Evolutionary conservation across 2,113 vertebrate species (phyloP).

Genomic region (Hippolais icterina): DNA sequence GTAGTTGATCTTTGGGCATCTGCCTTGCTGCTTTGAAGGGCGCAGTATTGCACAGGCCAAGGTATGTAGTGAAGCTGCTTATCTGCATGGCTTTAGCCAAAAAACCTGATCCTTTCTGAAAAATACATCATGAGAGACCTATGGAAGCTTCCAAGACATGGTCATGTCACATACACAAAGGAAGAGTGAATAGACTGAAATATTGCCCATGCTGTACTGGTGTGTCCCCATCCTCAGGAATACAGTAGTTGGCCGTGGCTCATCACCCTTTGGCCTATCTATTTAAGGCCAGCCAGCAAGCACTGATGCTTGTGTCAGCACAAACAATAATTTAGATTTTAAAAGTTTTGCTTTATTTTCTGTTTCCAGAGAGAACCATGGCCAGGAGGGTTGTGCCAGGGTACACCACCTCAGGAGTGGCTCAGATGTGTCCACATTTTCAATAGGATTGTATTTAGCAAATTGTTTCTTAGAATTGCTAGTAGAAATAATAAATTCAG

Average conservation of each 20-base stretch:
- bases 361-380: not conserved
- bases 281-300: not conserved
- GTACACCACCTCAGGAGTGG: not conserved
- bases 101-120: not conserved
- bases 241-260: not conserved
- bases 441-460: not conserved
- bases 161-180: not conserved
- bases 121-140: not conserved
- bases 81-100: not conserved
- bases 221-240: not conserved
- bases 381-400: not conserved
- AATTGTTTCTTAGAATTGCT: not conserved
- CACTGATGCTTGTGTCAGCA: not conserved
- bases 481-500: not conserved
- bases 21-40: not conserved
- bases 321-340: not conserved
- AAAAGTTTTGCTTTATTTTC: not conserved
- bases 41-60: not conserved
- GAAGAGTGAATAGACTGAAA: not conserved
- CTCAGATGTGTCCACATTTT: accelerated
- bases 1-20: not conserved
- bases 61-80: not conserved
- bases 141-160: not conserved
- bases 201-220: accelerated
- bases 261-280: not conserved